Evolutionary conservation across 2,113 vertebrate genomes (phyloP).

Genomic region (Syrrhaptes paradoxus): DNA sequence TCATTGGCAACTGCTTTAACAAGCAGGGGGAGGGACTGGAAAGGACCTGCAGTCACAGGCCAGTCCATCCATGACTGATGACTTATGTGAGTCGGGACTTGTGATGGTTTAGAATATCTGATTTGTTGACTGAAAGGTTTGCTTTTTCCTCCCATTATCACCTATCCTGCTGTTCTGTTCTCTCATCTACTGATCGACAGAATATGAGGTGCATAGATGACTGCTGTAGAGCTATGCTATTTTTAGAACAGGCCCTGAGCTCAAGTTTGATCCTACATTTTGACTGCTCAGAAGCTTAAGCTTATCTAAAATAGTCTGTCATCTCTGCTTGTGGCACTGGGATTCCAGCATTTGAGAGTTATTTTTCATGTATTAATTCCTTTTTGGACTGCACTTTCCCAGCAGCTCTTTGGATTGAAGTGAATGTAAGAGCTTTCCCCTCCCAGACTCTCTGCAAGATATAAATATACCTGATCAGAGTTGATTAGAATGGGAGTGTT

Average conservation of each 20-base stretch:
- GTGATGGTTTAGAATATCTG: neutral
- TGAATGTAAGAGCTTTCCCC: neutral
- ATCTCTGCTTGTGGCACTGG: neutral
- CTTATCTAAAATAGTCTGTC: neutral
- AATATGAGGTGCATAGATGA: neutral
- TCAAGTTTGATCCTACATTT: neutral
- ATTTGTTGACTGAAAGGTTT: neutral
- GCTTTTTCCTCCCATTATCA: neutral
- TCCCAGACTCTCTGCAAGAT: neutral
- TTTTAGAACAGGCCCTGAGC: slow-evolving; percentile 17
- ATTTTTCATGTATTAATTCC: neutral
- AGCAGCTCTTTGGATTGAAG: neutral
- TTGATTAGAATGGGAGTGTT: neutral
- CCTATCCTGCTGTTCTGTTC: neutral
- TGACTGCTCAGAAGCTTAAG: neutral
- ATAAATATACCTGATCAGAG: neutral
- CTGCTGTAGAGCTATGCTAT: neutral
- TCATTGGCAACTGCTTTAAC: neutral
- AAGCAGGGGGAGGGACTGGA: neutral
- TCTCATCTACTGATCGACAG: neutral
- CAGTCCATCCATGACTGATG: neutral
- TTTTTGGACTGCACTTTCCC: neutral
- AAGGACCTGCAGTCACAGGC: neutral
- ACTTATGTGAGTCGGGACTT: neutral
- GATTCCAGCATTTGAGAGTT: neutral